Evolutionary conservation across 2,888 invertebrate species (phyloP), one percentile per base, ranked within the genome.

Genomic region (Micoletzkya japonica): DNA sequence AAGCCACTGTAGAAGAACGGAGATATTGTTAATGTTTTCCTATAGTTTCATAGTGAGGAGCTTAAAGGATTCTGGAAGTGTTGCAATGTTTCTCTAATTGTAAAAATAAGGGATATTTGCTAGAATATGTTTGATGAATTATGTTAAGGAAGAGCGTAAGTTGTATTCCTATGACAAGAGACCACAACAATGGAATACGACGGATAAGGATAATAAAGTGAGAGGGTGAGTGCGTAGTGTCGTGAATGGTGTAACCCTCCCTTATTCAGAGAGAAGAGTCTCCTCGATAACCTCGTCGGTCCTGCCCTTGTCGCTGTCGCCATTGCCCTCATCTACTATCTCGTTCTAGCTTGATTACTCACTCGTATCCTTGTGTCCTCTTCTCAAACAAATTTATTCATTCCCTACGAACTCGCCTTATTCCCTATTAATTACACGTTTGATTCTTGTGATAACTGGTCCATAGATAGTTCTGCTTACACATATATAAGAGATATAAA

Each of bases 111-210:
- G n/a, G n/a, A n/a, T n/a, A n/a, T n/a, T n/a, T n/a, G n/a, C n/a
- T n/a, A n/a, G n/a, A n/a, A 44, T 10, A 14, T 10, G 20, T 44
- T 20, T 24, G 7, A 24, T 26, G 26, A 54, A 54, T 20, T 26
- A 36, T 59, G 69, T 76, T 72, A 70, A 83, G 83, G 72, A 71
- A 1, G 84, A 84, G 52, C 60, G 75, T 44, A 76, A 77, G 73
- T 72, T 74, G 54, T 84, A 84, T 72, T 81, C 82, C 3, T 83
- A 84, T 67, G 84, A 84, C 72, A 82, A 84, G 73, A 80, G 79
- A 68, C 57, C 75, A 14, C 54, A 80, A 68, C 30, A 50, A 30
- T 77, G 75, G 74, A 73, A 73, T 32, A 57, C 70, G 1, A 64
- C 72, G 24, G 52, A 70, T 28, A 59, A 61, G 32, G 75, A 78